Conservation (phyloP, 1,140 invertebrate species). For the Aphaenogaster floridana region DNA sequence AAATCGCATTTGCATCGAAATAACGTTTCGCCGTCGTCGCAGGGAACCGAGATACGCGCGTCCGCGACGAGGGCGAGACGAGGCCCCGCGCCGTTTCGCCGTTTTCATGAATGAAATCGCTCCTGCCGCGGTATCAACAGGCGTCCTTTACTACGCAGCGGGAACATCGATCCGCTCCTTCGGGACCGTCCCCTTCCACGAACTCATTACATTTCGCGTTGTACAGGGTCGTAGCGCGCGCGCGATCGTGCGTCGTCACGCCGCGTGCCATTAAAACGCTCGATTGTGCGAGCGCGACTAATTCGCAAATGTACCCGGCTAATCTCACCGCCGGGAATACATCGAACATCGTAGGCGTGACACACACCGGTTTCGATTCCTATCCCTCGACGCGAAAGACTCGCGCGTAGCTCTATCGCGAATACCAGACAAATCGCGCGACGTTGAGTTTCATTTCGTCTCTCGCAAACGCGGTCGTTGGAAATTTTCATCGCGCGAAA, state of each 20-base stretch:
- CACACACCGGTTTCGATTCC: neutral
- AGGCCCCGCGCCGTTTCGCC: constrained; percentile 31
- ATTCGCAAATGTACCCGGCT: constrained; percentile 32
- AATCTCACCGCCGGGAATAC: neutral
- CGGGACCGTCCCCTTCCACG: constrained; percentile 57
- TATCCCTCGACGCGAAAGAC: neutral
- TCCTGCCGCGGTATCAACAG: constrained; percentile 73
- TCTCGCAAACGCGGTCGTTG: neutral
- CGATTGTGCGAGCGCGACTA: neutral
- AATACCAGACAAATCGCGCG: neutral
- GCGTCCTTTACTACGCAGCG: constrained; percentile 75
- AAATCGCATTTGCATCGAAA: constrained; percentile 41
- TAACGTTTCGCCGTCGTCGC: neutral
- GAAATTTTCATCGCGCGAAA: neutral
- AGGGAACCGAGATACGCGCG: neutral
- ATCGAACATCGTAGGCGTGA: neutral
- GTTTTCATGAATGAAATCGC: constrained; percentile 77
- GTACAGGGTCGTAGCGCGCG: constrained; percentile 52
- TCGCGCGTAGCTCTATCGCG: neutral
- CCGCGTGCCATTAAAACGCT: neutral
- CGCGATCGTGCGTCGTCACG: neutral
- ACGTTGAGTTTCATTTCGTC: neutral
- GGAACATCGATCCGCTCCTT: constrained; percentile 73
- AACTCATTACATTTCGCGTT: constrained; percentile 55
- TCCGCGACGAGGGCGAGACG: neutral